Evolutionary conservation across 2,113 vertebrate species (phyloP).

Genomic region (Polyodon spathula): DNA sequence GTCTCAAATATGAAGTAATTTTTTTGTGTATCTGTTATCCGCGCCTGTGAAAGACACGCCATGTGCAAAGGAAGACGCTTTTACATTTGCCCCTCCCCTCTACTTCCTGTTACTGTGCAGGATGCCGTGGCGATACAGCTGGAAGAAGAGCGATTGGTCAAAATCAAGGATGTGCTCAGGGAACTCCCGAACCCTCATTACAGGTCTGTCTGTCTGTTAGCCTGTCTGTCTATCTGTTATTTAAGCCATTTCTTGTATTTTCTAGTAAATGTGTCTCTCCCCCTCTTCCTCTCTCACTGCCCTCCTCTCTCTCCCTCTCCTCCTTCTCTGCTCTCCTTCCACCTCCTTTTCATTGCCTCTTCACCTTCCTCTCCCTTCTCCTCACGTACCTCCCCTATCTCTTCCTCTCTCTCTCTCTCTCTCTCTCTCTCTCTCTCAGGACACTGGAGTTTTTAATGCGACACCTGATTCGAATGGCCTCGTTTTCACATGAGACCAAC

Average conservation of each 20-base stretch:
- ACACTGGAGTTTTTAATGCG: constrained; percentile 85
- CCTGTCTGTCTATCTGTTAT: background rate
- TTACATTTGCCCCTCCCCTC: background rate
- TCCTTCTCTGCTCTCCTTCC: background rate
- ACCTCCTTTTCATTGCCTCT: background rate
- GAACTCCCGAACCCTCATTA: constrained; percentile 73
- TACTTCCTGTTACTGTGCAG: constrained; percentile 35
- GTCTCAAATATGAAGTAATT: too few species aligned
- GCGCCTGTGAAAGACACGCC: background rate
- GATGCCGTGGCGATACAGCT: constrained; percentile 79
- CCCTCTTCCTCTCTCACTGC: background rate
- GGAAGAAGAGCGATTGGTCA: constrained; percentile 77
- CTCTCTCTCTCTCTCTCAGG: constrained; percentile 41
- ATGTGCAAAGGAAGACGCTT: background rate
- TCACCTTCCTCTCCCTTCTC: too few species aligned
- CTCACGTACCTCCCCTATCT: too few species aligned
- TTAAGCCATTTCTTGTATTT: too few species aligned
- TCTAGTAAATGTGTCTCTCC: too few species aligned
- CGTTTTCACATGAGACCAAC: constrained; percentile 69
- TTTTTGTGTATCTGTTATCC: too few species aligned
- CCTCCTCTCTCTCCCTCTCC: background rate
- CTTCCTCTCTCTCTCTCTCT: background rate
- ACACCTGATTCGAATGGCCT: constrained; percentile 78
- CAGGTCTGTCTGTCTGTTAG: constrained; percentile 47
- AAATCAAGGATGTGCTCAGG: constrained; percentile 77